A percentile compares a stretch with the other conserved stretches of the same genome.
Conservation (phyloP, 2,888 invertebrate genomes). For the Athripsodes cinereus region DNA sequence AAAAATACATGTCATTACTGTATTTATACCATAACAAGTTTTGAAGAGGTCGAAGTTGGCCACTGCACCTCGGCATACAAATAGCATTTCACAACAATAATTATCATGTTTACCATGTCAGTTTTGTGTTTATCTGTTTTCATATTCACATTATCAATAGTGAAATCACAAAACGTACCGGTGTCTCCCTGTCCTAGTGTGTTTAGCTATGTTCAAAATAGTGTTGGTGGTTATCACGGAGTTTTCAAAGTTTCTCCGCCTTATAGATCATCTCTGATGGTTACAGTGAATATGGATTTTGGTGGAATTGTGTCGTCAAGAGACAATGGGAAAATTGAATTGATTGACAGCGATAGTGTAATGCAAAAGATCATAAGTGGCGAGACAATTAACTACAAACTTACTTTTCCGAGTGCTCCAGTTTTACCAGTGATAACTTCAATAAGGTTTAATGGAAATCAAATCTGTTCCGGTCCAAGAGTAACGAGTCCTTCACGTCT, state of each 20-base stretch:
- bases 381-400: slow-evolving; percentile 33
- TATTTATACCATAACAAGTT: too few species aligned
- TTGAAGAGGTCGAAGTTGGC: too few species aligned
- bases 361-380: slow-evolving; percentile 30
- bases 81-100: too few species aligned
- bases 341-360: slow-evolving; percentile 7
- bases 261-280: slow-evolving; percentile 12
- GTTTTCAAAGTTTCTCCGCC: slow-evolving; percentile 15
- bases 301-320: slow-evolving; percentile 3
- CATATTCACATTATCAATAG: background rate
- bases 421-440: slow-evolving; percentile 34
- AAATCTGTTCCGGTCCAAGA: slow-evolving; percentile 35
- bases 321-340: slow-evolving; percentile 14
- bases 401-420: slow-evolving; percentile 35
- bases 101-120: too few species aligned
- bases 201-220: slow-evolving; percentile 19
- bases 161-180: slow-evolving; percentile 6
- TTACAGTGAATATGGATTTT: slow-evolving; percentile 18
- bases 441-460: slow-evolving; percentile 35
- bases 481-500: slow-evolving; percentile 15
- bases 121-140: too few species aligned
- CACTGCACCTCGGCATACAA: too few species aligned
- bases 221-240: slow-evolving; percentile 19
- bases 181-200: slow-evolving; percentile 23
- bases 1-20: too few species aligned